Evolutionary conservation across 2,888 invertebrate genomes (phyloP), one percentile per base, ranked within the genome.

Genomic region (Blastobasis lacticolella): DNA sequence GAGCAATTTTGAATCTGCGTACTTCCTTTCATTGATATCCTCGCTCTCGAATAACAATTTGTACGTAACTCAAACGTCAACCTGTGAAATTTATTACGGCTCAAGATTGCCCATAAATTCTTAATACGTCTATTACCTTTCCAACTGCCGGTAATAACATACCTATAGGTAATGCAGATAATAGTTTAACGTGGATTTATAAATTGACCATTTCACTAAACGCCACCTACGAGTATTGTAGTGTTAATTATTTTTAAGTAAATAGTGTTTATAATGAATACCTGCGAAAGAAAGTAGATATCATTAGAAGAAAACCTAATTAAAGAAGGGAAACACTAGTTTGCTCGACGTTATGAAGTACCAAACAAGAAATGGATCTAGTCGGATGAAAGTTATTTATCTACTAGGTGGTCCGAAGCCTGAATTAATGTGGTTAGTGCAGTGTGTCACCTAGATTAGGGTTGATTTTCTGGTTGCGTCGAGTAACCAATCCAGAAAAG

Each of bases 1-100:
- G 57, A 59, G 65, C 76, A 75, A 78, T 82, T 23, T 78, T 77
- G 62, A 70, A 78, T 75, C 69, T 71, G 69, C 61, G 63, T 59
- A 70, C 66, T 77, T 81, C 79, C 81, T 77, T 71, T 75, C 66
- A 68, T 47, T 51, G 10, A 45, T 54, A 51, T 47, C 42, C 5
- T 7, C 10, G 8, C 23, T 23, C 7, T 9, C 41, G 41, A 41
- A 9, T 41, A 41, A 41, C n/a, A 41, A 41, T 41, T 41, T 41
- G 7, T n/a, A 41, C n/a, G 41, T 41, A 7, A 9, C n/a, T 41
- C 41, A 9, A 41, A 41, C 41, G 41, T 41, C 41, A 23, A 23
- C 23, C 23, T 10, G 1, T 36, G 45, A 45, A 10, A 36, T 45
- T 45, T 45, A 45, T 45, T 45, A 10, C 45, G 6, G 4, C 41